A percentile compares a stretch with the other conserved stretches of the same genome.
Conservation (phyloP, 2,113 vertebrate species). For the Excalfactoria chinensis region DNA sequence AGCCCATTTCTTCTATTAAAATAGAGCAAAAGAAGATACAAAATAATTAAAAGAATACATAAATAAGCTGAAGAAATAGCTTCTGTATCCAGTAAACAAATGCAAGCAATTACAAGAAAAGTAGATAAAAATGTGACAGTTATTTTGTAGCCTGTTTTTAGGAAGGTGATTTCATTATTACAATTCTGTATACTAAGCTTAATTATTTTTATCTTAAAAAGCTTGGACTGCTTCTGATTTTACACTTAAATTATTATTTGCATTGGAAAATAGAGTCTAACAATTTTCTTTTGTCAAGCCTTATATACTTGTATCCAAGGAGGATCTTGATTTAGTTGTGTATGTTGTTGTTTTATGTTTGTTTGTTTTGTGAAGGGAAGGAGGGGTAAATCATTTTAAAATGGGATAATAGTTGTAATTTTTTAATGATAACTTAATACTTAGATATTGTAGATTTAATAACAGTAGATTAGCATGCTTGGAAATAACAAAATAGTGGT, state of each 20-base stretch:
- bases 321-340: neutral
- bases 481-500: slow-evolving; percentile 1
- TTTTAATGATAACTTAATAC: neutral
- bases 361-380: neutral
- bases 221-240: neutral
- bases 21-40: neutral
- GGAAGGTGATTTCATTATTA: neutral
- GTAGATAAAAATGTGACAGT: neutral
- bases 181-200: neutral
- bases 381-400: neutral
- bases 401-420: neutral
- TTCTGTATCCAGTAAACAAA: neutral
- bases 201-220: slow-evolving; percentile 23
- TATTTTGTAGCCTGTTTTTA: neutral
- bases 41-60: neutral
- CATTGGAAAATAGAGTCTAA: neutral
- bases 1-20: neutral
- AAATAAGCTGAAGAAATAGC: neutral
- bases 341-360: neutral
- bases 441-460: neutral
- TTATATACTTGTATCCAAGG: neutral
- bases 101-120: neutral
- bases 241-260: neutral
- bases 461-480: neutral
- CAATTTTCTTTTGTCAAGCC: neutral